phyloP scores from a whole-genome alignment of 2,888 invertebrate genomes.

The Trissoscelio sp. region DNA sequence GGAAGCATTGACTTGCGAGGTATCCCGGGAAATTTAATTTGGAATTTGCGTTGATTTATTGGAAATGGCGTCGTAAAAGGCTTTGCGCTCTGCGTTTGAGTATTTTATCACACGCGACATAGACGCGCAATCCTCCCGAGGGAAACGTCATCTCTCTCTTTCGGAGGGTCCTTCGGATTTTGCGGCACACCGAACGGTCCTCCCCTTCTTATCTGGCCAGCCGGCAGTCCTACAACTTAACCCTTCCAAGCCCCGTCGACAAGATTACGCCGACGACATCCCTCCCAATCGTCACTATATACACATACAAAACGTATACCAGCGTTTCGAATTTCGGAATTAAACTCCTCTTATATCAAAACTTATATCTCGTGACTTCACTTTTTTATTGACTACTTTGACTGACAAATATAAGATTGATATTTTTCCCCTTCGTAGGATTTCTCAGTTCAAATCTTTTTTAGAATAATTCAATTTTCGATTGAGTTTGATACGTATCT shows the following conservation, averaged over 20 bases:
- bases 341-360: conserved; percentile 39
- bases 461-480: conserved; percentile 59
- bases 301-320: neutral
- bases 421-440: conserved; percentile 38
- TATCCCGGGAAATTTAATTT: conserved; percentile 56
- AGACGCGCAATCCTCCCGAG: conserved; percentile 67
- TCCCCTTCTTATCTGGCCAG: conserved; percentile 81
- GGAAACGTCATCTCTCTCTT: conserved; percentile 59
- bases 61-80: conserved; percentile 62
- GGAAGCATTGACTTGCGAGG: neutral
- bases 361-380: conserved; percentile 26
- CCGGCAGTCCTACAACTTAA: conserved; percentile 81
- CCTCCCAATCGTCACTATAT: conserved; percentile 45
- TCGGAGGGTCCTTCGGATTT: conserved; percentile 76
- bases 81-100: conserved; percentile 54
- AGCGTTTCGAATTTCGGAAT: conserved; percentile 38
- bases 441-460: conserved; percentile 40
- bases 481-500: conserved; percentile 12
- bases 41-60: conserved; percentile 63
- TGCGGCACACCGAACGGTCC: conserved; percentile 77
- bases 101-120: conserved; percentile 63
- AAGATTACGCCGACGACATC: conserved; percentile 73
- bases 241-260: conserved; percentile 77
- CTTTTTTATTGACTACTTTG: conserved; percentile 56
- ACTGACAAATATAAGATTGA: conserved; percentile 64